Evolutionary conservation across 2,113 vertebrate genomes (phyloP), one percentile per base, ranked within the genome.

Genomic region (Grus americana): DNA sequence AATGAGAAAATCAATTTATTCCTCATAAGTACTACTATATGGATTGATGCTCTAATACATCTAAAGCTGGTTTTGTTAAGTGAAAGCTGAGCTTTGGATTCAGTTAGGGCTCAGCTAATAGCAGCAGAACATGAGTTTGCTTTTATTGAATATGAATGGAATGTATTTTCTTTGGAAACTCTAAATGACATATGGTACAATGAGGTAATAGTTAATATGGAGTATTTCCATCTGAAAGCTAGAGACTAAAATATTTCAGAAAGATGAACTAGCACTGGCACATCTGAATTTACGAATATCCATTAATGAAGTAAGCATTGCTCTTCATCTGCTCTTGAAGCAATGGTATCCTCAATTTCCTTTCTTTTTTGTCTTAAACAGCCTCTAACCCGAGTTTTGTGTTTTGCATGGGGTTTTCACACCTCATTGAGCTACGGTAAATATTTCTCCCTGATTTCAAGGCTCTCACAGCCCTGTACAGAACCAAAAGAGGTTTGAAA

Each of bases 1-100:
- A 91, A 89, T 86, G 78, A 97, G 91, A 95, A 97, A 97, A 96
- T 97, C 94, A 97, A 90, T 97, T 95, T 97, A 96, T 94, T 97
- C 90, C 95, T 97, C 89, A 49, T 88, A 95, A 97, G 88, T 74
- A 88, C 66, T 79, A 42, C 74, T 52, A 5, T 92, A 84, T 86
- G 86, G 92, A 96, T 94, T 96, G 95, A 93, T 75, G 63, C 78
- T 92, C 91, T 42, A 49, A 79, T 40, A 22, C 59, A n/a, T 91
- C 96, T 95, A 26, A 75, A 92, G 83, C 93, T 88, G 75, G 78
- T 67, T 91, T 66, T 66, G 82, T 78, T 74, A 73, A 88, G 61
- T 30, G 84, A 66, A 88, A 79, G n/a, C 70, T 78, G 93, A 66
- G 54, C 57, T 86, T 92, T 32, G 15, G 26, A 63, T 93, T 86